These are phyloP conservation scores for Cheracebus regulus DNA, from an alignment of 2,797 vertebrate species.

Conservation along the genomic window DNA sequence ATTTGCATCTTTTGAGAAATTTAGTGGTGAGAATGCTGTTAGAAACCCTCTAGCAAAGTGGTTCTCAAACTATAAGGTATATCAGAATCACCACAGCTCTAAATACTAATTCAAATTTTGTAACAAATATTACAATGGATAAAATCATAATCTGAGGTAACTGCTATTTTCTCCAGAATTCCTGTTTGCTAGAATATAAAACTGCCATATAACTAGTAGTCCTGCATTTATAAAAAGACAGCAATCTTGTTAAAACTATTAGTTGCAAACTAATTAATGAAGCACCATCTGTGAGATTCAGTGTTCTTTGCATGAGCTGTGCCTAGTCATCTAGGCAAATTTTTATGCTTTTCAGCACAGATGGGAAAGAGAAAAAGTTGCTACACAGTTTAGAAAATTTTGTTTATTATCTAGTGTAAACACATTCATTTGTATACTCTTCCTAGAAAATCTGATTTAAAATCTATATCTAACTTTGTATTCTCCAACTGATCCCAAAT, in stretches of 20 bases:
- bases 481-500: background rate
- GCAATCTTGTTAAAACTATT: conserved; percentile 48
- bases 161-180: background rate
- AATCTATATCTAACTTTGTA: background rate
- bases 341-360: conserved; percentile 38
- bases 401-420: conserved; percentile 23
- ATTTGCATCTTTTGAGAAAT: background rate
- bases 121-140: background rate
- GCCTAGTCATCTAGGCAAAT: conserved; percentile 8
- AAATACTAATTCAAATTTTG: background rate
- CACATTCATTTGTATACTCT: conserved; percentile 1
- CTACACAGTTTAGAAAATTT: background rate
- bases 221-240: conserved; percentile 34
- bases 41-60: background rate
- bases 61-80: background rate
- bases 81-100: background rate
- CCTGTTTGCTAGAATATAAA: conserved; percentile 29
- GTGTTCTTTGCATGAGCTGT: conserved; percentile 4
- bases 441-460: conserved; percentile 14
- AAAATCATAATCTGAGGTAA: background rate
- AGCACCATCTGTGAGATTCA: conserved; percentile 56
- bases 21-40: background rate
- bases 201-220: background rate
- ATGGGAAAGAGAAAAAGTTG: conserved; percentile 44
- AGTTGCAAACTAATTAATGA: conserved; percentile 61